Evolutionary conservation across 2,113 vertebrate species (phyloP).

Genomic region (Misgurnus anguillicaudatus): DNA sequence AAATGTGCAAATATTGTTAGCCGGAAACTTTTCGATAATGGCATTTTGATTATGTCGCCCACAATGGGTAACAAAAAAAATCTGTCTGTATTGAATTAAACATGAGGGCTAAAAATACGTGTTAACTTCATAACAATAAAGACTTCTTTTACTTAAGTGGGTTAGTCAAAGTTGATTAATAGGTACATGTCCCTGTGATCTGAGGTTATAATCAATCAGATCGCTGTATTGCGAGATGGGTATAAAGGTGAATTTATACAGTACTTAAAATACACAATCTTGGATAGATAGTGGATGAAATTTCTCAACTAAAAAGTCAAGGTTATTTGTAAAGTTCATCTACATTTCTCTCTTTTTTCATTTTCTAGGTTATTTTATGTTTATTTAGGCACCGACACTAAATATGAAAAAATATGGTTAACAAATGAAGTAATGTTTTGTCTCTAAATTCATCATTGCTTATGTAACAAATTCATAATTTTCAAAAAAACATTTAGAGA

Average conservation of each 20-base stretch:
- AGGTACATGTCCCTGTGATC: conserved; percentile 42
- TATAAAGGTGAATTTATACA: conserved; percentile 11
- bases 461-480: no score
- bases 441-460: no score
- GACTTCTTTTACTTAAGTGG: conserved; percentile 65
- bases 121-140: conserved; percentile 66
- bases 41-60: conserved; percentile 32
- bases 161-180: conserved; percentile 73
- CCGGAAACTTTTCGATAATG: conserved; percentile 61
- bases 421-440: no score
- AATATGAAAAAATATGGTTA: no score
- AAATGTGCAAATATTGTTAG: conserved; percentile 76
- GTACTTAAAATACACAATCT: background rate
- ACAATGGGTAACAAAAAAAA: conserved; percentile 24
- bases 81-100: conserved; percentile 61
- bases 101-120: conserved; percentile 69
- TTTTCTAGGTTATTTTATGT: no score
- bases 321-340: no score
- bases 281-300: background rate
- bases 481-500: background rate
- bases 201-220: conserved; percentile 32
- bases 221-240: background rate
- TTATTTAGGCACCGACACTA: no score
- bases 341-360: no score
- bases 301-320: no score